Base-by-base conservation (phyloP, 2,113 vertebrate species). In the Ictalurus furcatus region DNA sequence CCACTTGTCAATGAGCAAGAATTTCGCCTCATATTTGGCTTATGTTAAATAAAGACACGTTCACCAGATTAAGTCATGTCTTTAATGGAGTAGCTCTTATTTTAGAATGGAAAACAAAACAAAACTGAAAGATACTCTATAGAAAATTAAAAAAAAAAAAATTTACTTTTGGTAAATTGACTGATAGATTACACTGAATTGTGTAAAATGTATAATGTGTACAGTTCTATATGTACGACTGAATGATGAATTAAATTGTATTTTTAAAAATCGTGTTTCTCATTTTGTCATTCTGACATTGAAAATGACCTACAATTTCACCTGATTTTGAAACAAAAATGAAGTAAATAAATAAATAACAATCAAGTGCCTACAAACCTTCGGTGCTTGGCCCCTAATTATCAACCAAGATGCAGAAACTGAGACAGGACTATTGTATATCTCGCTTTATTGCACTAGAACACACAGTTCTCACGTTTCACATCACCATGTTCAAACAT, bases 121-220 rank as follows among this genome's bases (percentile, higher is more conserved):
- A 81, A 80, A 81, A 16, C 14, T 54, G 78, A 92, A 84, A 91
- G 58, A 78, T 92, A 59, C 30, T 81, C 19, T 16, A 25, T 48
- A 44, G 14, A 52, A 78, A 13, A 2, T 79, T 48, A 30, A 69
- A 67, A n/a, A 34, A 34, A 34, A 34, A 34, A 1, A 52, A 59
- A 34, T 59, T 58, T 59, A 82, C 80, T 37, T 93, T 91, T 90
- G 90, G 88, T 90, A 89, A 92, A 93, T 88, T 88, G 40, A 21
- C 82, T 89, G 78, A 84, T 86, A 90, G 79, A 90, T 91, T 65
- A 88, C 83, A 93, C 88, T 88, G 59, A 93, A 93, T 92, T 92
- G 85, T 95, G 90, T 94, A 40, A 91, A 95, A 95, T 95, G 93
- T 95, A 48, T 90, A 95, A 95, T 95, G 93, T 95, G 96, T 96